These are phyloP conservation scores for Sphyrna mokarran DNA, from an alignment of 2,113 vertebrate genomes.

Conservation along the genomic window DNA sequence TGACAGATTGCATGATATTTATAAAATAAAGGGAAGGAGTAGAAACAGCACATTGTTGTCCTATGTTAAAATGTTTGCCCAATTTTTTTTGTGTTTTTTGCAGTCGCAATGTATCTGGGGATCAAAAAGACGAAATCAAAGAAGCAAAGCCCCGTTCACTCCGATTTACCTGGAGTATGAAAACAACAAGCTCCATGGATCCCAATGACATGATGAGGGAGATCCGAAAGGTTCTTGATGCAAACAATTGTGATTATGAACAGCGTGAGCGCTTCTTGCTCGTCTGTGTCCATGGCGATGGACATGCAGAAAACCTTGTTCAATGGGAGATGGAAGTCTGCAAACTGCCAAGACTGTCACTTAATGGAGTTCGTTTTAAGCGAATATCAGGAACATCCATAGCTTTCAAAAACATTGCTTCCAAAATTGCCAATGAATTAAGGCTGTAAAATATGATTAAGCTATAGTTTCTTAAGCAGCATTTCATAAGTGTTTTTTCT, in stretches of 20 bases:
- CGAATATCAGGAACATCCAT: conserved; percentile 97
- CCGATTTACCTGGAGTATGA: conserved; percentile 99
- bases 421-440: conserved; percentile 98
- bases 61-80: background rate
- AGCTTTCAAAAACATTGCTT: conserved; percentile 99
- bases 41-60: background rate
- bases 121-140: conserved; percentile 90
- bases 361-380: conserved; percentile 96
- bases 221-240: conserved; percentile 90
- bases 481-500: conserved; percentile 65
- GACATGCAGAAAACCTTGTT: conserved; percentile 81
- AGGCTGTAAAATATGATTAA: conserved; percentile 87
- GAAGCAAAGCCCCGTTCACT: conserved; percentile 91
- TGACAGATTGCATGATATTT: background rate
- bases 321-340: conserved; percentile 99
- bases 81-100: conserved; percentile 45
- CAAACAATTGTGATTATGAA: conserved; percentile 96
- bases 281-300: conserved; percentile 89
- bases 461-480: conserved; percentile 89
- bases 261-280: conserved; percentile 94
- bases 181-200: conserved; percentile 97
- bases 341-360: conserved; percentile 95
- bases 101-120: conserved; percentile 94
- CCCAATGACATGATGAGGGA: conserved; percentile 92
- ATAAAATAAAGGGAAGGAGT: background rate